phyloP scores from a whole-genome alignment of 2,888 invertebrate genomes.

The Oligia fasciuncula region DNA sequence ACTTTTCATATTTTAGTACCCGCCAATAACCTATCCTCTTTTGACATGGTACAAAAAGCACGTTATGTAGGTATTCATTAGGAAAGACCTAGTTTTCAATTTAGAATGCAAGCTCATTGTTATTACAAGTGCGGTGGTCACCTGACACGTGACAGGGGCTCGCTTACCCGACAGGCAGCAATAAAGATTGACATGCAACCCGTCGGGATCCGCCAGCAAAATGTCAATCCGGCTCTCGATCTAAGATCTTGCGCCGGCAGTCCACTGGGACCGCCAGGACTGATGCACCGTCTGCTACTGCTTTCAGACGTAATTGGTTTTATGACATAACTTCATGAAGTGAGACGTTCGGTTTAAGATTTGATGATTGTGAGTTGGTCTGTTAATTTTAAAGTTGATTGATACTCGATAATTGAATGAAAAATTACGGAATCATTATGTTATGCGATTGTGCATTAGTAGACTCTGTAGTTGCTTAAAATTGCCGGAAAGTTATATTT shows the following conservation, averaged over 20 bases:
- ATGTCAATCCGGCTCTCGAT: slow-evolving; percentile 85
- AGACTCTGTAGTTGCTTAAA: too few relatives aligned
- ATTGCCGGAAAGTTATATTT: background rate
- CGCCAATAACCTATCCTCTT: background rate
- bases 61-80: background rate
- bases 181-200: slow-evolving; percentile 85
- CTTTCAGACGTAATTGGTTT: slow-evolving; percentile 61
- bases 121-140: slow-evolving; percentile 69
- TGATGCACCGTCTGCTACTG: slow-evolving; percentile 68
- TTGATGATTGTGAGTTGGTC: slow-evolving; percentile 5
- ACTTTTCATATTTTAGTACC: background rate
- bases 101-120: slow-evolving; percentile 38
- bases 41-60: background rate
- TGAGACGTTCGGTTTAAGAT: slow-evolving; percentile 27
- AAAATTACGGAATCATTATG: background rate
- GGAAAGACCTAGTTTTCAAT: background rate
- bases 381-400: background rate
- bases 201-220: slow-evolving; percentile 78
- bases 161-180: slow-evolving; percentile 68
- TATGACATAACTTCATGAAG: slow-evolving; percentile 18
- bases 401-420: background rate
- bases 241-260: slow-evolving; percentile 78
- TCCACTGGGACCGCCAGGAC: slow-evolving; percentile 73
- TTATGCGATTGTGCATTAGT: background rate
- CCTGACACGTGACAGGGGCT: slow-evolving; percentile 75